Conservation (phyloP, 2,797 vertebrate genomes). For the Parauchenoglanis ngamensis region DNA sequence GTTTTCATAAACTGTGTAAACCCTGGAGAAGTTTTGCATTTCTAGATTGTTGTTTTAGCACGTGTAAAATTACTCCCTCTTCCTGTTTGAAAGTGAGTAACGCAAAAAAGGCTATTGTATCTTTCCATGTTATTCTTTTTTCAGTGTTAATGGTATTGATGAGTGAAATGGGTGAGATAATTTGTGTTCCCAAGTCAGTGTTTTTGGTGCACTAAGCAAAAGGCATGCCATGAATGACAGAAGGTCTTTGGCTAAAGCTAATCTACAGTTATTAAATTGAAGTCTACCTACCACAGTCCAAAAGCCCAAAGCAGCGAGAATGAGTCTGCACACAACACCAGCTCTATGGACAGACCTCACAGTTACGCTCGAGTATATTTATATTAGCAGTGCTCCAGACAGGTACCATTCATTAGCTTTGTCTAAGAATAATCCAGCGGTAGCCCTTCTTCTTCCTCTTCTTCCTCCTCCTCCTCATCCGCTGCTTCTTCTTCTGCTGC, state of each 20-base stretch:
- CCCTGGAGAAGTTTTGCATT: background rate
- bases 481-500: background rate
- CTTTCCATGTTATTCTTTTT: background rate
- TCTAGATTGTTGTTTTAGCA: background rate
- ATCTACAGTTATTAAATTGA: background rate
- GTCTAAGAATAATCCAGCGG: background rate
- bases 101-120: background rate
- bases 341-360: background rate
- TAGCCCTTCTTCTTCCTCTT: no score
- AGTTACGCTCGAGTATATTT: background rate
- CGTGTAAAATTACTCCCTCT: background rate
- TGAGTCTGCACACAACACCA: background rate
- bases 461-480: background rate
- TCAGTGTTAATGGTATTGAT: background rate
- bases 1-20: background rate
- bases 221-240: background rate
- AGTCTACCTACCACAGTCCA: constrained; percentile 18
- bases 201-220: background rate
- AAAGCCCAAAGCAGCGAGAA: background rate
- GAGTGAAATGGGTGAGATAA: background rate
- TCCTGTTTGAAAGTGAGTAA: background rate
- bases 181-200: background rate
- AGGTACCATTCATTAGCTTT: background rate
- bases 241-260: constrained; percentile 8
- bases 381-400: background rate